These are phyloP conservation scores for Frankliniella fusca DNA, from an alignment of 2,888 invertebrate species.

Conservation along the genomic window DNA sequence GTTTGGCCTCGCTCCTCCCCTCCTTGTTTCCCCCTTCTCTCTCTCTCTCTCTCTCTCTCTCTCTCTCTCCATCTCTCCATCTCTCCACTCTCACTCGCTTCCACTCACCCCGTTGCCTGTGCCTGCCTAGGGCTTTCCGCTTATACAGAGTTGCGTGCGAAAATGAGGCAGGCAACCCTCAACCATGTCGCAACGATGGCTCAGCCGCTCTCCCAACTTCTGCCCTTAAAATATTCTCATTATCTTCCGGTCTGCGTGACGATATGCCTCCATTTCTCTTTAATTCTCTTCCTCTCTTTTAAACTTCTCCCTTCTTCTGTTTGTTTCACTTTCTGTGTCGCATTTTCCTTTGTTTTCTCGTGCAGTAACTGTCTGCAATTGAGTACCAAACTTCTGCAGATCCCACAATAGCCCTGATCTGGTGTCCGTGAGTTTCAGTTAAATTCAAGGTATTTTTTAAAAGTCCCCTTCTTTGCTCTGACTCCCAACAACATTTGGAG, in stretches of 20 bases:
- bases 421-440: too few relatives aligned
- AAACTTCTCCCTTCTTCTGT: neutral
- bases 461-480: too few relatives aligned
- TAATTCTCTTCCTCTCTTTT: neutral
- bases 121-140: neutral
- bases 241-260: neutral
- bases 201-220: neutral
- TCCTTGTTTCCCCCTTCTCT: neutral
- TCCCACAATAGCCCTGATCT: too few relatives aligned
- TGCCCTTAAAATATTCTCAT: conserved; percentile 4
- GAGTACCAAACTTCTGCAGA: too few relatives aligned
- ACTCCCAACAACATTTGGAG: too few relatives aligned
- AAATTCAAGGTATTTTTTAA: too few relatives aligned
- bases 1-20: neutral
- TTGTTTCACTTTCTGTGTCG: neutral
- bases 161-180: too few relatives aligned
- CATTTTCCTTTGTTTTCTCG: too few relatives aligned
- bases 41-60: conserved; percentile 17
- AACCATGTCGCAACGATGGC: too few relatives aligned
- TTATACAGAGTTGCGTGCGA: neutral
- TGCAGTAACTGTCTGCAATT: too few relatives aligned
- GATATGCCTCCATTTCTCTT: neutral
- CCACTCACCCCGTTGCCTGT: neutral
- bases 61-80: conserved; percentile 4
- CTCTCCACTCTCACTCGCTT: neutral